Base-by-base conservation (phyloP, 2,113 vertebrate genomes). In the Ochotona curzoniae region DNA sequence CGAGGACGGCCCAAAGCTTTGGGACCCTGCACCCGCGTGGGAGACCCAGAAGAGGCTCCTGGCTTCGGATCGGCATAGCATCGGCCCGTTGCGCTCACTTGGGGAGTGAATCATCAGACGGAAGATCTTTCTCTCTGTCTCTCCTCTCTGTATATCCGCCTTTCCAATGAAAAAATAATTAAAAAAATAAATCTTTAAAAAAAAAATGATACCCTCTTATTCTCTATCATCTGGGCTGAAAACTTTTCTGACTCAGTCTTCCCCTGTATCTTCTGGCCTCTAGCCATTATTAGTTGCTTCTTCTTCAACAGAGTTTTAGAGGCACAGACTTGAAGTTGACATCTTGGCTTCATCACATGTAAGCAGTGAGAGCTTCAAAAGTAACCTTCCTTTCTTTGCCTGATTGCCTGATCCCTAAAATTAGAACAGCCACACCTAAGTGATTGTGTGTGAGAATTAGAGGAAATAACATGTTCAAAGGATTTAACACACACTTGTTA, bases 271-370 rank as follows among this genome's bases (percentile, higher is more conserved):
- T 30, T 26, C 28, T 66, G 44, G 70, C 93, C 44, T 91, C 54
- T n/a, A 92, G 30, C 47, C 75, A 75, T n/a, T n/a, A 35, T 75
- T 47, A 89, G 26, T 32, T 90, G 28, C 57, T 90, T 86, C 57
- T 90, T 86, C 61, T 90, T 90, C 32, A 93, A 81, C 69, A 81
- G 81, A 87, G 15, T 10, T 63, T 88, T 47, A 78, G 54, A 86
- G 23, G 30, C 44, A 83, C 35, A 90, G 26, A 76, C 71, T 73
- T 87, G 35, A 78, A 71, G 30, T 44, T 82, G 60, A 89, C 32
- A 87, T 61, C 76, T 51, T 71, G 13, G 67, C 30, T 76, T 44
- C 49, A 85, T 51, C 26, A 44, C 38, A 44, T 57, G 78, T 4
- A 30, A 83, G 38, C 3, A 71, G 35, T 64, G 25, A 64, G 71